Base-by-base conservation (phyloP, 2,888 invertebrate genomes). In the Selenia dentaria region DNA sequence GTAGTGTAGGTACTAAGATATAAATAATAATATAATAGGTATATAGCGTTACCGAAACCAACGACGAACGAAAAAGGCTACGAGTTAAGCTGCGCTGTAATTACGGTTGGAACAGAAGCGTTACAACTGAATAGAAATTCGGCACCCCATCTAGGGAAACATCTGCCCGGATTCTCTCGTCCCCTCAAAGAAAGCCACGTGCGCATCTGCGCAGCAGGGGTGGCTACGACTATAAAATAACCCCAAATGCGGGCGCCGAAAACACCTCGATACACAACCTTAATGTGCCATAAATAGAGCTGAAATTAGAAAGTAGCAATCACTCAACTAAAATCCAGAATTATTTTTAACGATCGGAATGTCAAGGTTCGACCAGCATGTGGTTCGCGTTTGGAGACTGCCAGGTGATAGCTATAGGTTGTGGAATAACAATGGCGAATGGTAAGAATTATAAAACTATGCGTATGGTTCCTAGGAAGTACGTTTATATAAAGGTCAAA, bases 271-370 rank as follows among this genome's bases (percentile, higher is more conserved):
- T 32, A 60, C 64, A 57, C 57, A 57, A 74, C 80, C 70, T 72
- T 81, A 83, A 44, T 16, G 10, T 13, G 8, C 57, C 22, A 48
- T 32, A 14, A 42, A 56, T 70, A 78, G 71, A 74, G 68, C 55
- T 61, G 64, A 70, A 58, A 71, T 75, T 77, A 44, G 55, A 67
- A 65, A 62, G 59, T 59, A 54, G 31, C 41, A 37, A 54, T 54
- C 31, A 54, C 41, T 60, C 61, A 66, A 74, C 79, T 67, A 64
- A 86, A 89, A 86, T 85, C 84, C 82, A 82, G 76, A 77, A 83
- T 85, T 89, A 88, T 90, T 90, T 88, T 86, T 87, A 87, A 80
- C 84, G 72, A 70, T 69, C 62, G 83, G 89, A 88, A 90, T 88
- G 87, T 88, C 89, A 85, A 88, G 87, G 89, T 83, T 86, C 74